Conservation (phyloP, 2,888 invertebrate species). For the Lamproptera curius region DNA sequence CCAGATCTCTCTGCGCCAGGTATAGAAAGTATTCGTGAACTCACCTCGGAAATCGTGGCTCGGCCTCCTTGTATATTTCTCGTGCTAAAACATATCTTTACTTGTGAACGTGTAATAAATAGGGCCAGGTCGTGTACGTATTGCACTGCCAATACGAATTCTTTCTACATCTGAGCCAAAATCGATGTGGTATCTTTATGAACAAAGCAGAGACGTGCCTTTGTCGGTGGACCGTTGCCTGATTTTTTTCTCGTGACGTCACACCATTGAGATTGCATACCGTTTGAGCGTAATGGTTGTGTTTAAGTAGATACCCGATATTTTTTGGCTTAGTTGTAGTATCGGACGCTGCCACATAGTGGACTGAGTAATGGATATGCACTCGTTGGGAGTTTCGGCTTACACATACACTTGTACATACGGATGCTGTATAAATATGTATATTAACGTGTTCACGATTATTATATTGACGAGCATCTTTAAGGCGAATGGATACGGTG, state of each 20-base stretch:
- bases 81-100: slow-evolving; percentile 62
- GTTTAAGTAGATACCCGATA: no score
- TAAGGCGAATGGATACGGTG: slow-evolving; percentile 25
- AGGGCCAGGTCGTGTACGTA: slow-evolving; percentile 50
- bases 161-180: no score
- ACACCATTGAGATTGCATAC: no score
- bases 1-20: no score
- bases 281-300: no score
- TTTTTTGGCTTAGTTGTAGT: slow-evolving; percentile 56
- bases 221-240: no score
- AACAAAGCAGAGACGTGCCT: no score
- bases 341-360: slow-evolving; percentile 41
- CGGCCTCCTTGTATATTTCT: slow-evolving; percentile 50
- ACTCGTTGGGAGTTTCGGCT: slow-evolving; percentile 28
- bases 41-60: no score
- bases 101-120: slow-evolving; percentile 21
- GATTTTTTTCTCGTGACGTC: no score
- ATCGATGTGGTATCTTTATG: no score
- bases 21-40: no score
- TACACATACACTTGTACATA: slow-evolving; percentile 69
- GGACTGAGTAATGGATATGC: slow-evolving; percentile 14
- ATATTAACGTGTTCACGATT: slow-evolving; percentile 56
- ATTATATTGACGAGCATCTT: slow-evolving; percentile 61
- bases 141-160: slow-evolving; percentile 71
- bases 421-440: slow-evolving; percentile 74